These are phyloP conservation scores for Romanomermis culicivorax DNA, from an alignment of 2,888 invertebrate species.

Conservation along the genomic window DNA sequence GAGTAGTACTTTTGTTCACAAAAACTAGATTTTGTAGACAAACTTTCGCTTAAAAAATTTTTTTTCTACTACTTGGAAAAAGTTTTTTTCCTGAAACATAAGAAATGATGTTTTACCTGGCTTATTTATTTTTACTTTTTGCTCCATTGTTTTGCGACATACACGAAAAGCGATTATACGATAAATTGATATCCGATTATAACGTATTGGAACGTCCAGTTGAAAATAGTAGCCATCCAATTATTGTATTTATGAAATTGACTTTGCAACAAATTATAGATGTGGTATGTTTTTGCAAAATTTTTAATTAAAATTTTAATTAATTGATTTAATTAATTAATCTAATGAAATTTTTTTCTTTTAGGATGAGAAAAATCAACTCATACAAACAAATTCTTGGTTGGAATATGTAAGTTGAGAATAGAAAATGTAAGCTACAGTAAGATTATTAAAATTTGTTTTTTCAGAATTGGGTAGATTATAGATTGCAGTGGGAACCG, in stretches of 20 bases:
- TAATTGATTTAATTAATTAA: not conserved
- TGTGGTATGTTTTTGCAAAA: not conserved
- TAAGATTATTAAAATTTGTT: not conserved
- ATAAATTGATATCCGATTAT: not conserved
- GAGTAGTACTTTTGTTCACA: no score
- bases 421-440: not conserved
- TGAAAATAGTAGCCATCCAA: not conserved
- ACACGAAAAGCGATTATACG: not conserved
- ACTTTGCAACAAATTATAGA: constrained; percentile 7
- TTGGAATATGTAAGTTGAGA: constrained; percentile 58
- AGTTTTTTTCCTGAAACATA: not conserved
- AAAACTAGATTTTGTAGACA: no score
- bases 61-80: no score
- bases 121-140: no score
- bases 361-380: constrained; percentile 98
- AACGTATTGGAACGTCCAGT: not conserved
- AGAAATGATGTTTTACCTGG: no score
- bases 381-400: constrained; percentile 93
- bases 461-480: constrained; percentile 82
- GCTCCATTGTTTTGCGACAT: no score
- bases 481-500: constrained; percentile 90
- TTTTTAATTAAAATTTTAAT: no score
- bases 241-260: not conserved
- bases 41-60: no score
- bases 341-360: constrained; percentile 26